phyloP scores from a whole-genome alignment of 1,140 invertebrate genomes.

The Hypothenemus hampei region DNA sequence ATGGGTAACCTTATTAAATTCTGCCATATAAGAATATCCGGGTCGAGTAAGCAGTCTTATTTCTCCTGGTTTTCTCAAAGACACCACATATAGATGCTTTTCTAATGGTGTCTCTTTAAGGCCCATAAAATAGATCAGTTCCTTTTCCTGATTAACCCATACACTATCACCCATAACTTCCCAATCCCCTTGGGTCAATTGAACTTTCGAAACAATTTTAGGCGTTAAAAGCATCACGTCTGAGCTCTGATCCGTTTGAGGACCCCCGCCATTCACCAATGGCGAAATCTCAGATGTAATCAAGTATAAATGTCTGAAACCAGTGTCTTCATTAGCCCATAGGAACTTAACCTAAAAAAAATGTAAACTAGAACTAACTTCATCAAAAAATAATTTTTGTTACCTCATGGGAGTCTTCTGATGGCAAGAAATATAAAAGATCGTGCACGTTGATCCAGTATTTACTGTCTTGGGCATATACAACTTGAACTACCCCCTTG shows the following conservation, averaged over 20 bases:
- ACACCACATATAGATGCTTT: slow-evolving; percentile 78
- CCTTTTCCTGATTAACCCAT: slow-evolving; percentile 68
- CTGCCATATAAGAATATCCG: slow-evolving; percentile 72
- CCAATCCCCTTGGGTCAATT: slow-evolving; percentile 77
- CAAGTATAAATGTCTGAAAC: slow-evolving; percentile 87
- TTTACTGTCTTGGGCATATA: slow-evolving; percentile 65
- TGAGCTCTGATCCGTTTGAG: background rate
- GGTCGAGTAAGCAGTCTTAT: slow-evolving; percentile 66
- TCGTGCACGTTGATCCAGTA: slow-evolving; percentile 93
- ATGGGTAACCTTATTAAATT: slow-evolving; percentile 78
- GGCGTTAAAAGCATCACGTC: slow-evolving; percentile 49
- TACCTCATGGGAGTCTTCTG: slow-evolving; percentile 50
- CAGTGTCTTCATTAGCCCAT: slow-evolving; percentile 89
- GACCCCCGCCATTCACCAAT: slow-evolving; percentile 46
- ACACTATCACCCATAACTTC: slow-evolving; percentile 71
- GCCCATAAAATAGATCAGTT: slow-evolving; percentile 77
- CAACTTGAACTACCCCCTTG: slow-evolving; percentile 53
- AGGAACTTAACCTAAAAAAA: slow-evolving; percentile 64
- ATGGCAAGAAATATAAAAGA: slow-evolving; percentile 76
- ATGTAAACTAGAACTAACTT: background rate
- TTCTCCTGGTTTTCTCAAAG: slow-evolving; percentile 60
- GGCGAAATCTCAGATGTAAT: slow-evolving; percentile 55
- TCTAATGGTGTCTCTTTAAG: slow-evolving; percentile 75
- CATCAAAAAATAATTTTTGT: background rate
- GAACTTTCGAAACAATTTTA: slow-evolving; percentile 58